phyloP scores from a whole-genome alignment of 2,888 invertebrate species.

The Monoplex corrugatus region DNA sequence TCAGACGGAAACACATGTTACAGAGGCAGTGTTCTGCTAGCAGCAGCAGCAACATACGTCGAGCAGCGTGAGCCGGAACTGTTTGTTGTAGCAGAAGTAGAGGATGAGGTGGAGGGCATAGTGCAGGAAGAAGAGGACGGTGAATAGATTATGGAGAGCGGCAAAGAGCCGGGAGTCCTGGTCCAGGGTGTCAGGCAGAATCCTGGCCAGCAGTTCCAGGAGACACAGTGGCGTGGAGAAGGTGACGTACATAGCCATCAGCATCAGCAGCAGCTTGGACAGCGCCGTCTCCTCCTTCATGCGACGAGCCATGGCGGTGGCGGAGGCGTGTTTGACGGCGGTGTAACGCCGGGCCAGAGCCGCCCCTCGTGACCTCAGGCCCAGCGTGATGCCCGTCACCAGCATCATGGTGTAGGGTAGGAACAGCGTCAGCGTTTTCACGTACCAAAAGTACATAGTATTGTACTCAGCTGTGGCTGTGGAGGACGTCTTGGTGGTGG shows the following conservation, averaged over 20 bases:
- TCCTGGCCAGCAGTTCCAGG: conserved; percentile 67
- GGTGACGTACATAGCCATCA: conserved; percentile 73
- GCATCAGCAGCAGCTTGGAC: conserved; percentile 71
- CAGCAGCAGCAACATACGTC: conserved; percentile 77
- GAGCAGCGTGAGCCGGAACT: conserved; percentile 73
- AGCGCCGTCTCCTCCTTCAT: conserved; percentile 74
- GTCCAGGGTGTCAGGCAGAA: conserved; percentile 63
- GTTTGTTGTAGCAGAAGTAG: conserved; percentile 78
- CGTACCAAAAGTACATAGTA: conserved; percentile 79
- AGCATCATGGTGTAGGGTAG: conserved; percentile 74
- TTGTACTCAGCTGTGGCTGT: conserved; percentile 75
- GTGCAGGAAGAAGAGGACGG: conserved; percentile 75
- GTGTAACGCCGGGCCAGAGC: conserved; percentile 67
- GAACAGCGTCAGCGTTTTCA: conserved; percentile 75
- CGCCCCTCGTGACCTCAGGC: conserved; percentile 67
- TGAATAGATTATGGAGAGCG: conserved; percentile 73
- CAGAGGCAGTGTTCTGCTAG: conserved; percentile 56
- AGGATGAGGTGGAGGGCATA: conserved; percentile 76
- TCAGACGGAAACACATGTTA: too few relatives aligned
- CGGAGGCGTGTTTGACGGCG: conserved; percentile 70
- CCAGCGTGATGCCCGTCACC: conserved; percentile 69
- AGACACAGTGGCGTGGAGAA: conserved; percentile 75
- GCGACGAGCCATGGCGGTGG: conserved; percentile 69
- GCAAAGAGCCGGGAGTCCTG: conserved; percentile 65
- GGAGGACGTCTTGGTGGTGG: conserved; percentile 68